A percentile compares a stretch with the other conserved stretches of the same genome.
Conservation (phyloP, 2,113 vertebrate genomes). For the Rhynchopsitta pachyrhyncha region DNA sequence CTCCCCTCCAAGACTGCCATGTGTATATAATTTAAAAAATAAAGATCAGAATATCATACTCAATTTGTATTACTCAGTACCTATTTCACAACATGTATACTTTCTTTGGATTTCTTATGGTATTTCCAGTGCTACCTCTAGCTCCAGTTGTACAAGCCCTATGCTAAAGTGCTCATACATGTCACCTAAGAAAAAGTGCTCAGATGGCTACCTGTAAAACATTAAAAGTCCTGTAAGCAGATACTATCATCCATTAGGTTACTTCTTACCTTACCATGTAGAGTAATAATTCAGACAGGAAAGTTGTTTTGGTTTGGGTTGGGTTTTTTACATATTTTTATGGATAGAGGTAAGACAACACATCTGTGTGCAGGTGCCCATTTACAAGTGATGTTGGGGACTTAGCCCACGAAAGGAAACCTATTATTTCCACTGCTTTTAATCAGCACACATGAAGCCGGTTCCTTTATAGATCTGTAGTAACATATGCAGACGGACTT, state of each 20-base stretch:
- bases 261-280: slow-evolving; percentile 58
- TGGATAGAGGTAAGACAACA: slow-evolving; percentile 3
- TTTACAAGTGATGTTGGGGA: background rate
- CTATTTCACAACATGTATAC: slow-evolving; percentile 57
- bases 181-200: slow-evolving; percentile 82
- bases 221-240: slow-evolving; percentile 30
- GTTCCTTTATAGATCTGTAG: background rate
- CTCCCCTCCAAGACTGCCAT: slow-evolving; percentile 44
- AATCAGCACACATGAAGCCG: slow-evolving; percentile 32
- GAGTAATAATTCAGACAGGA: slow-evolving; percentile 53
- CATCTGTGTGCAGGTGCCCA: background rate
- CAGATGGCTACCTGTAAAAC: slow-evolving; percentile 78
- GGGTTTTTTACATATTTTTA: slow-evolving; percentile 19
- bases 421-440: slow-evolving; percentile 46
- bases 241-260: slow-evolving; percentile 59
- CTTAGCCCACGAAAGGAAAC: slow-evolving; percentile 38
- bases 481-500: background rate
- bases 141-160: slow-evolving; percentile 78
- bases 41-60: slow-evolving; percentile 38
- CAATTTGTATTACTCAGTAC: slow-evolving; percentile 34
- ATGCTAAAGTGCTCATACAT: slow-evolving; percentile 77
- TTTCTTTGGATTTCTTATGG: slow-evolving; percentile 42
- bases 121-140: slow-evolving; percentile 66
- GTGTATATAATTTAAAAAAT: slow-evolving; percentile 41
- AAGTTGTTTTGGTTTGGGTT: background rate